phyloP scores from a whole-genome alignment of 2,797 vertebrate species.

The Kryptopterus vitreolus region DNA sequence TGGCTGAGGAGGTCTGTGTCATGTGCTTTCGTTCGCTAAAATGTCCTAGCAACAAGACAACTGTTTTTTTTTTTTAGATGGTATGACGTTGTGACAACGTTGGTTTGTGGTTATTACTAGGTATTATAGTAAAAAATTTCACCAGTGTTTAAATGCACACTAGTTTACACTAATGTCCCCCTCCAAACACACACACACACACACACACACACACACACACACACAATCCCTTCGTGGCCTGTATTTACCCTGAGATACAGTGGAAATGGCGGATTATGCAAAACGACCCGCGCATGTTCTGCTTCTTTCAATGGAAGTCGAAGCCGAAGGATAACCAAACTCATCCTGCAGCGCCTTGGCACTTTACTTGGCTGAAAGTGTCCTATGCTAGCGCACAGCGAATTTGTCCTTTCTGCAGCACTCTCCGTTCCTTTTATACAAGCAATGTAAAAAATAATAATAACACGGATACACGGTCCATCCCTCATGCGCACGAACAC shows the following conservation, averaged over 20 bases:
- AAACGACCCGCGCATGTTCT: conserved; percentile 40
- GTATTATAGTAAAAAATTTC: neutral
- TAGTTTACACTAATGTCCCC: neutral
- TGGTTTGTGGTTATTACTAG: neutral
- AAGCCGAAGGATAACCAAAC: neutral
- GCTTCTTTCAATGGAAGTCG: neutral
- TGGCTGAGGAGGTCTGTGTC: conserved; percentile 67
- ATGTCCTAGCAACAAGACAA: conserved; percentile 74
- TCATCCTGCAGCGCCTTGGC: neutral
- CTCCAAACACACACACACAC: no score
- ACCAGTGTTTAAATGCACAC: neutral
- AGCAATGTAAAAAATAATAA: conserved; percentile 36
- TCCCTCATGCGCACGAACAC: conserved; percentile 33
- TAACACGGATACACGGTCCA: conserved; percentile 8
- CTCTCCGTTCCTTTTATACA: neutral
- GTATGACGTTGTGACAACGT: neutral
- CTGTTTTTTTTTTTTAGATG: neutral
- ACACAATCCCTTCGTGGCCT: conserved; percentile 53
- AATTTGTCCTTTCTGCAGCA: conserved; percentile 5
- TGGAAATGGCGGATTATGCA: conserved; percentile 81
- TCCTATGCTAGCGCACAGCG: neutral
- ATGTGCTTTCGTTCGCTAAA: conserved; percentile 66
- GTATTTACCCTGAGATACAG: conserved; percentile 75
- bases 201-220: no score
- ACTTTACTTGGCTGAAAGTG: neutral